Conservation (phyloP, 2,888 invertebrate genomes). For the Abrostola tripartita region DNA sequence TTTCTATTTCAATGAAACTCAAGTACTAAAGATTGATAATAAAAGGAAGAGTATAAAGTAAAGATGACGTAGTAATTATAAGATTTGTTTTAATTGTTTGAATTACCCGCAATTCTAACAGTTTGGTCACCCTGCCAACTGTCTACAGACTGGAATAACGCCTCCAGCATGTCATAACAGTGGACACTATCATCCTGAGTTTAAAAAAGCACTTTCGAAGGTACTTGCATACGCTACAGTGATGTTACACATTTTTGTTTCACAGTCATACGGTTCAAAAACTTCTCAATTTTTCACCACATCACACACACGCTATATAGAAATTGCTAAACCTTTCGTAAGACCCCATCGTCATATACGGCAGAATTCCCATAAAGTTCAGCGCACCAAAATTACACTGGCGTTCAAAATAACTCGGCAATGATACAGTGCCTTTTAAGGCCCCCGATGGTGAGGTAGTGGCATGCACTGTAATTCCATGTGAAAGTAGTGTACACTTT, state of each 20-base stretch:
- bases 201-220: too few relatives aligned
- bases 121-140: too few relatives aligned
- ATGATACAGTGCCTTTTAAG: slow-evolving; percentile 63
- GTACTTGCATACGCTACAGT: too few relatives aligned
- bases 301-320: slow-evolving; percentile 30
- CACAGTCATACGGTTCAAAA: slow-evolving; percentile 9
- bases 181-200: too few relatives aligned
- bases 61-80: too few relatives aligned
- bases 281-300: slow-evolving; percentile 27
- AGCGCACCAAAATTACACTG: slow-evolving; percentile 60
- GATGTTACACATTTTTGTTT: too few relatives aligned
- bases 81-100: too few relatives aligned
- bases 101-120: too few relatives aligned
- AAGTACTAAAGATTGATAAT: too few relatives aligned
- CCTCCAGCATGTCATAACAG: too few relatives aligned
- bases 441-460: slow-evolving; percentile 42
- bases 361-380: slow-evolving; percentile 59
- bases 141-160: too few relatives aligned
- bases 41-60: too few relatives aligned
- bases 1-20: background rate
- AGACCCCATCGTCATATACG: slow-evolving; percentile 42
- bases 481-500: slow-evolving; percentile 60
- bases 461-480: slow-evolving; percentile 59
- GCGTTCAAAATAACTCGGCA: slow-evolving; percentile 62
- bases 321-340: slow-evolving; percentile 36